phyloP scores from a whole-genome alignment of 2,797 vertebrate genomes.

The Geotrypetes seraphini region DNA sequence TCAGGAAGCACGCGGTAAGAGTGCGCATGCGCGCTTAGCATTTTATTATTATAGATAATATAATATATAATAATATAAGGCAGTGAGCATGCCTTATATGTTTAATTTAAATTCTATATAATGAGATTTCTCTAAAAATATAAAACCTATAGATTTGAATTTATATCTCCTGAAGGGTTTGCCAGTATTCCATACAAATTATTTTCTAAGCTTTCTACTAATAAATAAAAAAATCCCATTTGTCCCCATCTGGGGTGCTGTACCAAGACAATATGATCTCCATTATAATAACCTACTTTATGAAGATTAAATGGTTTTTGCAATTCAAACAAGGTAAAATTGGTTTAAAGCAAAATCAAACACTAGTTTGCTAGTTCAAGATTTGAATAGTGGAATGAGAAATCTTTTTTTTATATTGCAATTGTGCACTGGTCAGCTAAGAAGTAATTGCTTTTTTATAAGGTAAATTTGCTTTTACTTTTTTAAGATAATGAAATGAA shows the following conservation, averaged over 20 bases:
- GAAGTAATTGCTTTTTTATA: constrained; percentile 95
- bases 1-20: too few relatives aligned
- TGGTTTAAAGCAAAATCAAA: constrained; percentile 69
- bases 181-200: constrained; percentile 6
- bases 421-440: constrained; percentile 81
- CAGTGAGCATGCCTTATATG: too few relatives aligned
- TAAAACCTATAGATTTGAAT: too few relatives aligned
- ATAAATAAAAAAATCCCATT: constrained; percentile 12
- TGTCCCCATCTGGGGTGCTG: constrained; percentile 29
- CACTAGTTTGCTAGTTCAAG: constrained; percentile 59
- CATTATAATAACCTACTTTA: constrained; percentile 71
- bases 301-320: constrained; percentile 72
- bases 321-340: constrained; percentile 73
- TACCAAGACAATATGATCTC: constrained; percentile 55
- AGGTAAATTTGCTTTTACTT: constrained; percentile 97
- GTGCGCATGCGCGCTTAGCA: too few relatives aligned
- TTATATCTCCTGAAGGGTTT: constrained; percentile 1
- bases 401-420: constrained; percentile 66
- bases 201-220: constrained; percentile 2
- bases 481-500: constrained; percentile 92
- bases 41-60: too few relatives aligned
- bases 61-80: too few relatives aligned
- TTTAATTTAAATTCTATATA: too few relatives aligned
- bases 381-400: constrained; percentile 68
- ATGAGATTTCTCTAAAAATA: too few relatives aligned